Conservation (phyloP, 1,140 invertebrate species). For the Drosophila sechellia region DNA sequence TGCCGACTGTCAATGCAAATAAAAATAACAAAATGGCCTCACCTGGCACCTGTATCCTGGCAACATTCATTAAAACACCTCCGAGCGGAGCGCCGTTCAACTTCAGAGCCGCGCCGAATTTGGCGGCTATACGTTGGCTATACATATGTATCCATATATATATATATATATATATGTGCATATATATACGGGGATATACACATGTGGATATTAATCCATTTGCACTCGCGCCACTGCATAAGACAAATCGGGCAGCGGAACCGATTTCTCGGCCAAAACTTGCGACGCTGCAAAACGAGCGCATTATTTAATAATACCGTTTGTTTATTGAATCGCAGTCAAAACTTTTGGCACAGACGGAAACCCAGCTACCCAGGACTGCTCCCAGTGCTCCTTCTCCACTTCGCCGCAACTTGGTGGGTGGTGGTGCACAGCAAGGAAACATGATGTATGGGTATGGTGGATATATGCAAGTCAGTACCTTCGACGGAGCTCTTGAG, state of each 20-base stretch:
- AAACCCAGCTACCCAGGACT: constrained; percentile 57
- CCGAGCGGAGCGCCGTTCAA: constrained; percentile 37
- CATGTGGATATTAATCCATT: constrained; percentile 63
- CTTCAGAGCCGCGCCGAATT: constrained; percentile 52
- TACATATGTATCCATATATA: not conserved
- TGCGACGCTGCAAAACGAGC: constrained; percentile 54
- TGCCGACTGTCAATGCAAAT: constrained; percentile 83
- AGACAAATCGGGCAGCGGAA: constrained; percentile 48
- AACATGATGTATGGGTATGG: too few relatives aligned
- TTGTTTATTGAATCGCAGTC: constrained; percentile 82
- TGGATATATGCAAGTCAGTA: too few relatives aligned
- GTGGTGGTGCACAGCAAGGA: not conserved
- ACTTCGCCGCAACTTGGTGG: constrained; percentile 62
- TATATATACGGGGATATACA: constrained; percentile 20
- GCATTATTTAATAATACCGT: constrained; percentile 82
- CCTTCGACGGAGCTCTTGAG: too few relatives aligned
- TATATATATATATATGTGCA: constrained; percentile 1
- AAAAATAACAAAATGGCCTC: constrained; percentile 83
- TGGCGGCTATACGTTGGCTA: constrained; percentile 16
- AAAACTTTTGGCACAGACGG: constrained; percentile 80
- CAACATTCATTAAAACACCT: constrained; percentile 84
- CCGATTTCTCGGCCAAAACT: constrained; percentile 31
- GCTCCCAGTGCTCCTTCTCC: constrained; percentile 15
- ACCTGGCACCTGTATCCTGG: constrained; percentile 81
- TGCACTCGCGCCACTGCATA: constrained; percentile 46